These are phyloP conservation scores for Drosophila demipolita DNA, from an alignment of 2,888 invertebrate genomes.

Conservation along the genomic window DNA sequence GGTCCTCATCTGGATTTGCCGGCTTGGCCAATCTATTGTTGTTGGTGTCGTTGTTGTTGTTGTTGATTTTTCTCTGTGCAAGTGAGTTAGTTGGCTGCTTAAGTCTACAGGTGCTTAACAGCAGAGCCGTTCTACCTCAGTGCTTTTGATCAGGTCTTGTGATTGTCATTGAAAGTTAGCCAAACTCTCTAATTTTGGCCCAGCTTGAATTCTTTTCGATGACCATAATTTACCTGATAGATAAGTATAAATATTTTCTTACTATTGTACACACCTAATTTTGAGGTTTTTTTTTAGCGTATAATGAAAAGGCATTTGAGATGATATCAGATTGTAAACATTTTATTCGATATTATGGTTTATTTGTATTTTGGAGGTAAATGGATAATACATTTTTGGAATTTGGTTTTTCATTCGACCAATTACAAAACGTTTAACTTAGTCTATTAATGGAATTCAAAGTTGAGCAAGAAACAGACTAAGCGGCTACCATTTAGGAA, in stretches of 20 bases:
- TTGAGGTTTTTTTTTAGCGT: background rate
- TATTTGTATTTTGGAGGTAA: background rate
- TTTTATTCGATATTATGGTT: background rate
- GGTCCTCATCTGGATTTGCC: conserved; percentile 30
- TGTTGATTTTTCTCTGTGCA: conserved; percentile 3
- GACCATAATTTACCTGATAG: background rate
- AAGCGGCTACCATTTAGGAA: background rate
- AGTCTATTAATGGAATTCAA: background rate
- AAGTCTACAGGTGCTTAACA: conserved; percentile 63
- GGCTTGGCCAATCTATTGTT: conserved; percentile 32
- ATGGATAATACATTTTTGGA: background rate
- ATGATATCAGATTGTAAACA: background rate
- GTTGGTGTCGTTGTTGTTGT: conserved; percentile 17
- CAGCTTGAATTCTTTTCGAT: background rate
- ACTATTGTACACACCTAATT: background rate
- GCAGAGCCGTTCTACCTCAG: conserved; percentile 27
- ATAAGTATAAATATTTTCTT: background rate
- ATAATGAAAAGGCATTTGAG: background rate
- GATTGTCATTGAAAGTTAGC: conserved; percentile 19
- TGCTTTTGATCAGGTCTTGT: background rate
- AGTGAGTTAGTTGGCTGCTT: conserved; percentile 40
- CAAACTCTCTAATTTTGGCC: conserved; percentile 18
- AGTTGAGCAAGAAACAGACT: background rate
- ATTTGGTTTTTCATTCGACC: background rate
- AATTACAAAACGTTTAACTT: background rate